phyloP scores from a whole-genome alignment of 2,113 vertebrate species.

The Rallus limicola region DNA sequence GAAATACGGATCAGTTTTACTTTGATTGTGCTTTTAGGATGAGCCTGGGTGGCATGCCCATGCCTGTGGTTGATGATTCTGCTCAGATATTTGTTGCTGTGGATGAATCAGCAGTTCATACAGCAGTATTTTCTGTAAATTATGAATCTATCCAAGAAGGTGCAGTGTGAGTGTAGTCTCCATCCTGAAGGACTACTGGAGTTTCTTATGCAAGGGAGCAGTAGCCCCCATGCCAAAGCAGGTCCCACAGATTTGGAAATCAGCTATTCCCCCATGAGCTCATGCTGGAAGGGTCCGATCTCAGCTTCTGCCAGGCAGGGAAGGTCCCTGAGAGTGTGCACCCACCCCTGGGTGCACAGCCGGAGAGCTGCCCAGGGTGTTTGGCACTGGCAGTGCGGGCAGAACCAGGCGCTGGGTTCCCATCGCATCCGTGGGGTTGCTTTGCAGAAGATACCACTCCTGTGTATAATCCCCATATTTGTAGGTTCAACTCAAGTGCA shows the following conservation, averaged over 20 bases:
- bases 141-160: not conserved
- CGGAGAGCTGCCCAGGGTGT: no score
- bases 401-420: not conserved
- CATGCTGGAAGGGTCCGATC: not conserved
- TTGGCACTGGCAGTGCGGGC: no score
- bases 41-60: not conserved
- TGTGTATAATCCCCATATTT: accelerated
- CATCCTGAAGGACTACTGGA: not conserved
- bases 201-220: not conserved
- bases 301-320: not conserved
- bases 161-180: not conserved
- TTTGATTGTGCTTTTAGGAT: not conserved
- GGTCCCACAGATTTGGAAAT: not conserved
- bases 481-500: not conserved
- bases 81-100: not conserved
- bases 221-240: not conserved
- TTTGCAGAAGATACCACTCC: not conserved
- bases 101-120: not conserved
- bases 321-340: accelerated
- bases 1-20: slow-evolving; percentile 2
- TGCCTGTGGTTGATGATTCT: not conserved
- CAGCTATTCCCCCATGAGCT: accelerated
- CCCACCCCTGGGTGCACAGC: accelerated
- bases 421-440: accelerated
- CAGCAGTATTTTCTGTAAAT: not conserved